Percentiles rank a stretch among this genome's conserved stretches.
Evolutionary conservation across 2,888 invertebrate genomes (phyloP).

Genomic region (Amphipoea lucens): DNA sequence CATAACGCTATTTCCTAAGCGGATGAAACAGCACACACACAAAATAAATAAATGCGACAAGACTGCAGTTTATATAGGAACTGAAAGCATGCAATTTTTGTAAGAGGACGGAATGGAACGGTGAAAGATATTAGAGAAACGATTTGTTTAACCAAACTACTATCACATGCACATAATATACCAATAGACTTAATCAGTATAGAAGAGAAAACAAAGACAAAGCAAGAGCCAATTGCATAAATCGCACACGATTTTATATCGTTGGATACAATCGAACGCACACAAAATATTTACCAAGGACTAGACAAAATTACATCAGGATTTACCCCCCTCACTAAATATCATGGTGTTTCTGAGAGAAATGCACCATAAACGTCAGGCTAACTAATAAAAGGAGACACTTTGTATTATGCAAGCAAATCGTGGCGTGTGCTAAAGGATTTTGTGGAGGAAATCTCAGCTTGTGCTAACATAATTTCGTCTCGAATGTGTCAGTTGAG

Average conservation of each 20-base stretch:
- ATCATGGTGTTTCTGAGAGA: conserved; percentile 44
- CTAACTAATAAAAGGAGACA: conserved; percentile 62
- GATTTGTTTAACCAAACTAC: not conserved
- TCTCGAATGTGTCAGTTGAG: conserved; percentile 74
- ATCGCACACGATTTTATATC: not conserved
- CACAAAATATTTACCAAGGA: conserved; percentile 20
- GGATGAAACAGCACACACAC: conserved; percentile 12
- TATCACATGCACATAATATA: conserved; percentile 18
- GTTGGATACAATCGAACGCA: not conserved
- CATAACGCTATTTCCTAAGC: conserved; percentile 29
- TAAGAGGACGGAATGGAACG: not conserved
- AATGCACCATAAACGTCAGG: conserved; percentile 60
- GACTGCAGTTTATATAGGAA: conserved; percentile 21
- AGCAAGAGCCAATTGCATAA: conserved; percentile 18
- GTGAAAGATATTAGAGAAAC: not conserved
- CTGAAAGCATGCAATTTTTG: conserved; percentile 1
- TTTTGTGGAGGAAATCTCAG: conserved; percentile 68
- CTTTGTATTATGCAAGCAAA: conserved; percentile 66
- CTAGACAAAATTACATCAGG: conserved; percentile 7
- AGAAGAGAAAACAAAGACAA: conserved; percentile 1
- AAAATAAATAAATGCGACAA: conserved; percentile 24
- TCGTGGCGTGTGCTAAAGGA: conserved; percentile 58
- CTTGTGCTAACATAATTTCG: conserved; percentile 79
- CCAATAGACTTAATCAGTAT: conserved; percentile 12
- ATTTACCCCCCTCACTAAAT: conserved; percentile 17